A percentile compares a stretch with the other conserved stretches of the same genome.
Evolutionary conservation across 2,797 vertebrate genomes (phyloP).

Genomic region (Peromyscus eremicus): DNA sequence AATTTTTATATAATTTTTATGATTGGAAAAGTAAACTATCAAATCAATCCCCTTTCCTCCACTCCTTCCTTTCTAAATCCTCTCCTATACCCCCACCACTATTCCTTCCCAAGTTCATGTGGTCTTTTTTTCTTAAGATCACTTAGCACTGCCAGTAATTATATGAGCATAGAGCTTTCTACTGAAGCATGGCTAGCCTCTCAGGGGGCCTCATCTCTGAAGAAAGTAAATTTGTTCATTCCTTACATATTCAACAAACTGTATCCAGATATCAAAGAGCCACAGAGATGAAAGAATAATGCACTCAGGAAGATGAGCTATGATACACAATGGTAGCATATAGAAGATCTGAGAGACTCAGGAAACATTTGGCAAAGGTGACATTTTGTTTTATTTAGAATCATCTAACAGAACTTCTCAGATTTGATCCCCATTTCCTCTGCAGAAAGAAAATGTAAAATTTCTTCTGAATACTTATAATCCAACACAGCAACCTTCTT

Average conservation of each 20-base stretch:
- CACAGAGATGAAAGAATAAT: slow-evolving; percentile 5
- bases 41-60: background rate
- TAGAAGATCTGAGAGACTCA: background rate
- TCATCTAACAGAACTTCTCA: slow-evolving; percentile 42
- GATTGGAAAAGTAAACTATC: background rate
- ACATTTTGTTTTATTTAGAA: slow-evolving; percentile 33
- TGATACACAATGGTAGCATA: background rate
- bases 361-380: slow-evolving; percentile 41
- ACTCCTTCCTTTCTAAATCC: background rate
- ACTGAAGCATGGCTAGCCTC: background rate
- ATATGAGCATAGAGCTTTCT: background rate
- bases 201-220: background rate
- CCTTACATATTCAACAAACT: slow-evolving; percentile 39
- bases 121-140: background rate
- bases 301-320: background rate
- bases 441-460: slow-evolving; percentile 34
- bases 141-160: background rate
- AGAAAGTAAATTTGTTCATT: slow-evolving; percentile 29
- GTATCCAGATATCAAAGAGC: background rate
- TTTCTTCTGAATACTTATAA: background rate
- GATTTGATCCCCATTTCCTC: background rate
- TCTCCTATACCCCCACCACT: background rate
- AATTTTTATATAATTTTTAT: background rate
- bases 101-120: background rate
- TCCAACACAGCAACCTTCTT: background rate